Evolutionary conservation across 2,113 vertebrate genomes (phyloP).

Genomic region (Hyla sarda): DNA sequence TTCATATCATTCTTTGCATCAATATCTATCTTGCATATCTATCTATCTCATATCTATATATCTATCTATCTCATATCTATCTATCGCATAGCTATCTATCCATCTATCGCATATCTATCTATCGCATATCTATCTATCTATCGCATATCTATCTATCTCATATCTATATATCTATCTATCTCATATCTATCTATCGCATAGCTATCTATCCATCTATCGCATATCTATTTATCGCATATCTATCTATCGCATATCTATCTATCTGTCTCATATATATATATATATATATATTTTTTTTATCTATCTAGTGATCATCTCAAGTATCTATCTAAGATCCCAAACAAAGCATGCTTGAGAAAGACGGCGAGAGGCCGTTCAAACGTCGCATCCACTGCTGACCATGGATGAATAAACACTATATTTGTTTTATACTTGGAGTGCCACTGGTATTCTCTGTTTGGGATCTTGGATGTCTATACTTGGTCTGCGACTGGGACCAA

Average conservation of each 20-base stretch:
- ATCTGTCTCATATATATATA: not conserved
- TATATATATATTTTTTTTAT: too few species aligned
- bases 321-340: too few species aligned
- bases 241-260: not conserved
- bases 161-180: not conserved
- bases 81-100: not conserved
- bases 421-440: too few species aligned
- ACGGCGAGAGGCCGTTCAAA: too few species aligned
- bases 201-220: not conserved
- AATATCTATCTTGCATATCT: not conserved
- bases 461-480: too few species aligned
- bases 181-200: not conserved
- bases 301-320: not conserved
- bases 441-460: too few species aligned
- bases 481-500: too few species aligned
- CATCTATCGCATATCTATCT: not conserved
- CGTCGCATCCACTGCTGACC: too few species aligned
- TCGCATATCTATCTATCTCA: not conserved
- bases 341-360: too few species aligned
- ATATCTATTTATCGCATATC: not conserved
- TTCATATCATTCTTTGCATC: not conserved
- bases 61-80: not conserved
- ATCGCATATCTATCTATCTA: not conserved
- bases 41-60: not conserved
- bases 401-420: too few species aligned